Percentiles rank a stretch among this genome's conserved stretches.
These are phyloP conservation scores for Brenthis ino DNA, from an alignment of 2,888 invertebrate species.

Conservation along the genomic window DNA sequence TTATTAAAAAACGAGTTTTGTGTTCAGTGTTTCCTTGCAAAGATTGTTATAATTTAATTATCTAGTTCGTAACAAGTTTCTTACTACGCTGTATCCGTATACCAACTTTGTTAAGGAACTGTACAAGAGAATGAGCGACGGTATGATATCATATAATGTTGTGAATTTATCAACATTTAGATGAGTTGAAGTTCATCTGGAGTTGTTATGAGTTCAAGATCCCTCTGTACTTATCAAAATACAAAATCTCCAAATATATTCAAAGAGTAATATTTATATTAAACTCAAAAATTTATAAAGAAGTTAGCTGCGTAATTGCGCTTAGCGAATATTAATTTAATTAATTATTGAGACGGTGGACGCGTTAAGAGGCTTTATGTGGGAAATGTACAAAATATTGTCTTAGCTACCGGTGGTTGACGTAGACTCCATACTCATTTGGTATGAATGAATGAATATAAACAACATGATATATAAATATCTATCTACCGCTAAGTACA, in stretches of 20 bases:
- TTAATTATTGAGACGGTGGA: neutral
- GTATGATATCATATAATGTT: slow-evolving; percentile 2
- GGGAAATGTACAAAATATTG: too few species aligned
- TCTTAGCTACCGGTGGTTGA: too few species aligned
- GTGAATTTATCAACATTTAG: neutral
- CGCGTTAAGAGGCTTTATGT: too few species aligned
- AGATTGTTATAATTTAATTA: slow-evolving; percentile 5
- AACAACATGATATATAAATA: too few species aligned
- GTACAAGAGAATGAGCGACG: neutral
- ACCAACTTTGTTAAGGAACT: slow-evolving; percentile 10
- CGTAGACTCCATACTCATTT: too few species aligned
- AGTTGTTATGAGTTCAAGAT: too few species aligned
- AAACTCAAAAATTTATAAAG: neutral
- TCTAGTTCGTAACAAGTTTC: slow-evolving; percentile 7
- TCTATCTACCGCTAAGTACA: too few species aligned
- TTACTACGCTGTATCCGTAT: neutral
- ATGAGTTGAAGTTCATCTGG: neutral
- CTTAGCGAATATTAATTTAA: neutral
- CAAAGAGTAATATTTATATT: too few species aligned
- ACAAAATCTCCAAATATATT: too few species aligned
- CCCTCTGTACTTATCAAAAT: too few species aligned
- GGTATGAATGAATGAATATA: too few species aligned
- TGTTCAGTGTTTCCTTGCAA: neutral
- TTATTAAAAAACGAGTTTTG: too few species aligned
- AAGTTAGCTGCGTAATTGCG: neutral